Percentiles rank a stretch among this genome's conserved stretches.
Evolutionary conservation across 2,888 invertebrate species (phyloP).

Genomic region (Palloptera scutellata): DNA sequence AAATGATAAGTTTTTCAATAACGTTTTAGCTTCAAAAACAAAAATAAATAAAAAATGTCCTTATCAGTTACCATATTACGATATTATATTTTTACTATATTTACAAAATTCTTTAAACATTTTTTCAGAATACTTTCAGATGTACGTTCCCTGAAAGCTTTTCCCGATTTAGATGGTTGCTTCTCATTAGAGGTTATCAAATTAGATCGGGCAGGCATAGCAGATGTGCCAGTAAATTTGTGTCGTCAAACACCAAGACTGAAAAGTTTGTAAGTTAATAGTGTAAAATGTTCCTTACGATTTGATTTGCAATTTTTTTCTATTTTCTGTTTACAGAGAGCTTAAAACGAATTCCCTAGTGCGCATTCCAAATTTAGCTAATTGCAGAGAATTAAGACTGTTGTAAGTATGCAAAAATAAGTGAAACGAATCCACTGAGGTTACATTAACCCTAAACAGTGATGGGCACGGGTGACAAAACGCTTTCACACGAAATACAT

Average conservation of each 20-base stretch:
- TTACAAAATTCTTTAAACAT: conserved; percentile 32
- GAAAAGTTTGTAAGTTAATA: conserved; percentile 88
- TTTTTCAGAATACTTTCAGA: conserved; percentile 81
- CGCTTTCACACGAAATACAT: no score
- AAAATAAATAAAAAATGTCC: no score
- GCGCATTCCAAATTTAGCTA: conserved; percentile 77
- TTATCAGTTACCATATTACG: no score
- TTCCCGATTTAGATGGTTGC: conserved; percentile 87
- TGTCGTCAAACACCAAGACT: conserved; percentile 82
- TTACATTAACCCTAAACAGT: no score
- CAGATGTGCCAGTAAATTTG: conserved; percentile 75
- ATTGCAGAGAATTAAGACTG: conserved; percentile 83
- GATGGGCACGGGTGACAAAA: no score
- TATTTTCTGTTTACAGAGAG: conserved; percentile 69
- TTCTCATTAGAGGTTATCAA: conserved; percentile 80
- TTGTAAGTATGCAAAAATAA: conserved; percentile 71
- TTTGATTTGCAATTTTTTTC: no score
- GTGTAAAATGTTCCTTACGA: conserved; percentile 24
- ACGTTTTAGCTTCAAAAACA: no score
- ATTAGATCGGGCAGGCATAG: conserved; percentile 82
- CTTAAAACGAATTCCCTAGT: conserved; percentile 84
- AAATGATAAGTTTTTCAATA: no score
- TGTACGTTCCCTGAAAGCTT: conserved; percentile 77
- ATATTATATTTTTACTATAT: no score
- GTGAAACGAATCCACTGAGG: not conserved